A percentile compares a stretch with the other conserved stretches of the same genome.
phyloP scores from a whole-genome alignment of 2,113 vertebrate genomes.

The Solea solea region DNA sequence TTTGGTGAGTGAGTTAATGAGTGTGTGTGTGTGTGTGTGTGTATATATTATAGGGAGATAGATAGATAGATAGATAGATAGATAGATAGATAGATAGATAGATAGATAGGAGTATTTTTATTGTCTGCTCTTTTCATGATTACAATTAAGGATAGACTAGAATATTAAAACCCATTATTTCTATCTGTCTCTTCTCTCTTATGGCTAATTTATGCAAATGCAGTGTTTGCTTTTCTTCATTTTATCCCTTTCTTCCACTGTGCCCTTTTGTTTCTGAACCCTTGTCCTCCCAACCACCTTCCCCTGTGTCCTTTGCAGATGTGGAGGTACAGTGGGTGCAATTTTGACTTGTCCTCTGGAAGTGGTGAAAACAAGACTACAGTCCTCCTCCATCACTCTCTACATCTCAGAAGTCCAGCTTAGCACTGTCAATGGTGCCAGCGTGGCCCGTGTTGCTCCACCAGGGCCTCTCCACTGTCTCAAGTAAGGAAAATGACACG shows the following conservation, averaged over 20 bases:
- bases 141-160: too few relatives aligned
- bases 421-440: constrained; percentile 90
- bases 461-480: constrained; percentile 96
- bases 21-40: too few relatives aligned
- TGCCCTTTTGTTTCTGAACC: neutral
- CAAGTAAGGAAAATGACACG: constrained; percentile 83
- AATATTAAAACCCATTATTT: too few relatives aligned
- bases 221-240: neutral
- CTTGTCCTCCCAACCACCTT: neutral
- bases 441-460: constrained; percentile 89
- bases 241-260: neutral
- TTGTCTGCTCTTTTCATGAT: too few relatives aligned
- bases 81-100: too few relatives aligned
- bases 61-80: too few relatives aligned
- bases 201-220: neutral
- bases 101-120: too few relatives aligned
- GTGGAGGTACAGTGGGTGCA: constrained; percentile 97
- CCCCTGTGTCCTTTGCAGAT: constrained; percentile 78
- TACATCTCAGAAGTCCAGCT: constrained; percentile 97
- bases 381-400: constrained; percentile 93
- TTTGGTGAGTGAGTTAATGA: neutral
- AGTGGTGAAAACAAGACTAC: constrained; percentile 97
- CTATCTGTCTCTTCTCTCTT: neutral
- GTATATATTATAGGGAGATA: too few relatives aligned
- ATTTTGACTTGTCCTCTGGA: constrained; percentile 98